Conservation (phyloP, 2,797 vertebrate genomes). For the Botia kubotai region DNA sequence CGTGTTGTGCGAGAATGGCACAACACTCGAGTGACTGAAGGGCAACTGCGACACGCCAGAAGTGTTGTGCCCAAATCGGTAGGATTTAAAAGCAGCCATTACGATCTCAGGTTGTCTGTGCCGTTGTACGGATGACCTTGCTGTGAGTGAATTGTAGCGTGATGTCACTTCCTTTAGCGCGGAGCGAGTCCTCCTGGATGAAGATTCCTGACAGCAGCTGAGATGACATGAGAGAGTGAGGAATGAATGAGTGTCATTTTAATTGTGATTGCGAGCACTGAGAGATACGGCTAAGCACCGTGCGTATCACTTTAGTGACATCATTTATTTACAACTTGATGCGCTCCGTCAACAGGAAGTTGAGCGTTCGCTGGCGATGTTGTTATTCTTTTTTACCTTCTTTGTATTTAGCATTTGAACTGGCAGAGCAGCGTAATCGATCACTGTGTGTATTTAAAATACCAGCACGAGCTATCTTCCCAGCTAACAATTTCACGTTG, state of each 20-base stretch:
- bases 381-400: conserved; percentile 38
- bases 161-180: conserved; percentile 23
- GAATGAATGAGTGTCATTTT: conserved; percentile 20
- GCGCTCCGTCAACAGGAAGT: not conserved
- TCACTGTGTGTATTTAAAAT: conserved; percentile 25
- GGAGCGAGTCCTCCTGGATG: not conserved
- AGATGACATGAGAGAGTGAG: conserved; percentile 16
- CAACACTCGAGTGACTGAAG: conserved; percentile 5
- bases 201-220: conserved; percentile 29
- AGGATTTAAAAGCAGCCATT: conserved; percentile 29
- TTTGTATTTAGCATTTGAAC: conserved; percentile 12
- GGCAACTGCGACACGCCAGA: not conserved
- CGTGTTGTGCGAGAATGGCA: conserved; percentile 6
- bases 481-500: too few species aligned
- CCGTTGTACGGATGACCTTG: conserved; percentile 40
- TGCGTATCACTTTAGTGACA: conserved; percentile 14
- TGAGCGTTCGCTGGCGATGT: conserved; percentile 22
- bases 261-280: not conserved
- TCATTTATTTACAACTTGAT: conserved; percentile 15
- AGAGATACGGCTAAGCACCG: not conserved
- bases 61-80: not conserved
- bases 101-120: not conserved
- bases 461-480: not conserved
- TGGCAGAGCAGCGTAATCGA: conserved; percentile 1
- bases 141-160: conserved; percentile 20